Evolutionary conservation across 2,797 vertebrate species (phyloP).

Genomic region (Pitangus sulphuratus): DNA sequence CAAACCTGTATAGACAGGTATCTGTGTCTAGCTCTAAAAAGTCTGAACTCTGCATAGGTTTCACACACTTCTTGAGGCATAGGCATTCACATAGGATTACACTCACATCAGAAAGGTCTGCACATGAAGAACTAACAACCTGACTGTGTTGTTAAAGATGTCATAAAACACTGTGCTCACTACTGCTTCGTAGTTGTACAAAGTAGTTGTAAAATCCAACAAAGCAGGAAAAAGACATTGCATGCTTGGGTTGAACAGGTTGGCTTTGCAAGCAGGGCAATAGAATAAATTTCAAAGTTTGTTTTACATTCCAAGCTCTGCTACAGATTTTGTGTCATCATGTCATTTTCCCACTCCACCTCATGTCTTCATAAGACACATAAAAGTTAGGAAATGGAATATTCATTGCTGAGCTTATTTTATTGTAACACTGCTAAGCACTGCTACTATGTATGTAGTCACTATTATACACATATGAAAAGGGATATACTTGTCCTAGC

Average conservation of each 20-base stretch:
- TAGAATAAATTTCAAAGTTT: not conserved
- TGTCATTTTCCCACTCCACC: not conserved
- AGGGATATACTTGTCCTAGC: not conserved
- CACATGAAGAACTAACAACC: not conserved
- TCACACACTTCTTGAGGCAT: not conserved
- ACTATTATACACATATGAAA: not conserved
- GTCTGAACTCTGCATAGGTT: not conserved
- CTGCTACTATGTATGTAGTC: not conserved
- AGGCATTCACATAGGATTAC: not conserved
- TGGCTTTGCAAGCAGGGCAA: not conserved
- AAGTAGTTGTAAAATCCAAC: not conserved
- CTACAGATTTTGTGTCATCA: not conserved
- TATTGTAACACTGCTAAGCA: not conserved
- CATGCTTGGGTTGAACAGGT: not conserved
- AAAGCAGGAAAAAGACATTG: not conserved
- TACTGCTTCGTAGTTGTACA: not conserved
- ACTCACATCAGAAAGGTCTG: not conserved
- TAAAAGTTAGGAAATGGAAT: not conserved
- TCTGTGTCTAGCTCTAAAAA: not conserved
- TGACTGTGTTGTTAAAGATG: not conserved
- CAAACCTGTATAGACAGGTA: not conserved
- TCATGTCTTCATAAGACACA: not conserved
- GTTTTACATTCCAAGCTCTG: not conserved
- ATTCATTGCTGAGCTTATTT: not conserved
- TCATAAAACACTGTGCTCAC: not conserved